Base-by-base conservation (phyloP, 2,113 vertebrate genomes). In the Embiotoca jacksoni region DNA sequence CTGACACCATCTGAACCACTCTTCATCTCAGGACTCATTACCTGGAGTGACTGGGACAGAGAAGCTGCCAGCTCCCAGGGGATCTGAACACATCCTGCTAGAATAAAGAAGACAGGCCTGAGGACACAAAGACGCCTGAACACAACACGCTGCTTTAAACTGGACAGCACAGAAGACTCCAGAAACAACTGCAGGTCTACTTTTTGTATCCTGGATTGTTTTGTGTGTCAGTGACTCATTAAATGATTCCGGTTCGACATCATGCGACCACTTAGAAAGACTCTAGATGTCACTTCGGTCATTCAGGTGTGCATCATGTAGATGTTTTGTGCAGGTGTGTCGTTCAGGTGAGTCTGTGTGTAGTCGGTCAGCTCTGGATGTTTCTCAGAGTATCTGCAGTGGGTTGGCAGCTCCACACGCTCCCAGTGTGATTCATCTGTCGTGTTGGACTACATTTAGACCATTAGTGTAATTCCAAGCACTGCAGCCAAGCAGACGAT, bases 391-490 rank as follows among this genome's bases (percentile, higher is more conserved):
- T 78, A 36, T 81, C 85, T 84, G 86, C 75, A 82, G 82, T 79
- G 77, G 39, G 62, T 35, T 84, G 85, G 82, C 82, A 77, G 59
- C 59, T 62, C 63, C 23, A 61, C 72, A 65, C 47, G 32, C 41
- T 66, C 63, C 49, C 56, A 2, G 11, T 37, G 53, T 65, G 72
- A 82, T 80, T 82, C 67, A 80, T 82, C 36, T 60, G 33, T 41
- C 6, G 31, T 55, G 47, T 77, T 77, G 86, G 80, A 82, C 50
- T 58, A 66, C 41, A 13, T 76, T 71, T 61, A 11, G 63, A 63
- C 80, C 76, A 85, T 85, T 88, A 83, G 82, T 82, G 86, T 82
- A 74, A 85, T 88, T 85, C 72, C 35, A 66, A 55, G 56, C 56
- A 68, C 54, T 0, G 3, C 30, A 82, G 79, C 82, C 78, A 81